phyloP scores from a whole-genome alignment of 2,888 invertebrate genomes.

The Tetranychus piercei region DNA sequence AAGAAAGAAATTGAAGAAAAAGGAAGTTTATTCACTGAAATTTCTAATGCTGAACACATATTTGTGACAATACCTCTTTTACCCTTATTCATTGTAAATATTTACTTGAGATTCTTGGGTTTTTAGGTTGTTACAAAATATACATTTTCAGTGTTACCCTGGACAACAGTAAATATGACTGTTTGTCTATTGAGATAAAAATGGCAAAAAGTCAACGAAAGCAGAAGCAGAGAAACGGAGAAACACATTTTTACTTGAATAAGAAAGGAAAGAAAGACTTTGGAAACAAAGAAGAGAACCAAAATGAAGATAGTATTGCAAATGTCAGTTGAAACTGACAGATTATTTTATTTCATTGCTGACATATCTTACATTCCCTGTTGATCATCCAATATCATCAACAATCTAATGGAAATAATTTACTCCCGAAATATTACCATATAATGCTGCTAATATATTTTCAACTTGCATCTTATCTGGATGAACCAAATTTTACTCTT shows the following conservation, averaged over 20 bases:
- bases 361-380: background rate
- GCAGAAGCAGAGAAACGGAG: background rate
- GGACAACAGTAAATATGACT: slow-evolving; percentile 1
- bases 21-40: background rate
- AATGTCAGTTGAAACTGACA: background rate
- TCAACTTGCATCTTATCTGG: background rate
- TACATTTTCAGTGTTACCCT: background rate
- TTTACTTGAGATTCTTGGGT: background rate
- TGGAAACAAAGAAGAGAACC: background rate
- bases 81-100: background rate
- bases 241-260: background rate
- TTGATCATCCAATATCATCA: background rate
- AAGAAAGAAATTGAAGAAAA: background rate
- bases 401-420: background rate
- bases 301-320: background rate
- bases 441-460: background rate
- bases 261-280: too few species aligned
- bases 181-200: background rate
- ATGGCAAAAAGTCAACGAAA: background rate
- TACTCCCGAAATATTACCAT: background rate
- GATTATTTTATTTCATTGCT: background rate
- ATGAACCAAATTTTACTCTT: background rate
- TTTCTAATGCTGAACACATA: background rate
- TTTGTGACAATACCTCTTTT: background rate
- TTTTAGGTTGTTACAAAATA: background rate